A percentile compares a stretch with the other conserved stretches of the same genome.
Conservation (phyloP, 2,797 vertebrate genomes). For the Anomalospiza imberbis region DNA sequence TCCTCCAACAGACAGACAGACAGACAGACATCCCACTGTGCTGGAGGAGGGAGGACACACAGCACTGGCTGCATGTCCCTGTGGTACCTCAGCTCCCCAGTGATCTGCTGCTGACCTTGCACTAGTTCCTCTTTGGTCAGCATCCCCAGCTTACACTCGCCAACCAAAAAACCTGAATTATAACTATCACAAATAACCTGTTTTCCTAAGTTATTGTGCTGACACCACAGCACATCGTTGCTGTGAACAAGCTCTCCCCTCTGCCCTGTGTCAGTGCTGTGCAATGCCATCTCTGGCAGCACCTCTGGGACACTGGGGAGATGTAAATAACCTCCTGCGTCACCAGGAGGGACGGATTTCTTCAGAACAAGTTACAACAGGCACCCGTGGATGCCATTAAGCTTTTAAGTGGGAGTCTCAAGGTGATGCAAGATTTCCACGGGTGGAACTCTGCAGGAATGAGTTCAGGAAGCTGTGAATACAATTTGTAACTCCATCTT, state of each 20-base stretch:
- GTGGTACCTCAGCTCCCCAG: fast-evolving
- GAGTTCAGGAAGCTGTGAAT: background rate
- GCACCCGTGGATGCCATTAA: fast-evolving
- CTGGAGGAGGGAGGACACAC: background rate
- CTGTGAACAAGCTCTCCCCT: background rate
- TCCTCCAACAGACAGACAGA: background rate
- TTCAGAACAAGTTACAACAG: background rate
- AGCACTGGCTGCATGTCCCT: background rate
- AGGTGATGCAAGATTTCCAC: background rate
- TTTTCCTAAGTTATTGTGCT: background rate
- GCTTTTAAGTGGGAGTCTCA: background rate
- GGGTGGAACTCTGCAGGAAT: background rate
- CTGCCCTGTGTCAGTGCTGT: fast-evolving
- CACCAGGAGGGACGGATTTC: background rate
- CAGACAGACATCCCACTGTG: background rate
- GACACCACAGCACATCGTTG: fast-evolving
- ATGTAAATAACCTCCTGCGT: background rate
- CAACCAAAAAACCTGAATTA: background rate
- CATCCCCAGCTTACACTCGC: background rate
- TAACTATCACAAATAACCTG: background rate
- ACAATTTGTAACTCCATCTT: background rate
- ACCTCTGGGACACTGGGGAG: background rate
- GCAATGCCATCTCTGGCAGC: background rate
- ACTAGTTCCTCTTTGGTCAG: background rate
- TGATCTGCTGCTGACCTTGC: background rate